These are phyloP conservation scores for Mobula birostris DNA, from an alignment of 2,113 vertebrate genomes.

Conservation along the genomic window DNA sequence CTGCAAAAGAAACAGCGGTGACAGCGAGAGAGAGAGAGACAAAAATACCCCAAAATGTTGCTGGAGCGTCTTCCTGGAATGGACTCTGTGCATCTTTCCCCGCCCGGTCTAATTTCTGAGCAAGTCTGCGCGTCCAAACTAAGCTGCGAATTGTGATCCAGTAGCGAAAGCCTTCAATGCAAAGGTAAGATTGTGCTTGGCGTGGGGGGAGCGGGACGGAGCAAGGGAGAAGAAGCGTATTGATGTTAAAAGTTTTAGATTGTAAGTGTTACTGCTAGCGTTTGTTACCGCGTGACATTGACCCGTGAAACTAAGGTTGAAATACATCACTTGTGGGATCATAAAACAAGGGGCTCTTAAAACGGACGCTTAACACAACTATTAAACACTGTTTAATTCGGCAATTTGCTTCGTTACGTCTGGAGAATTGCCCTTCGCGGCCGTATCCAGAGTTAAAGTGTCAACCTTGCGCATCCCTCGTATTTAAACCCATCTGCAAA, in stretches of 20 bases:
- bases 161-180: background rate
- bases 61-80: background rate
- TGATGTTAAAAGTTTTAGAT: background rate
- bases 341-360: background rate
- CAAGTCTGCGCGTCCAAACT: background rate
- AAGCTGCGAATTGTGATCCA: background rate
- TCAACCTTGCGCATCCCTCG: background rate
- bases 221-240: background rate
- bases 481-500: background rate
- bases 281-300: background rate
- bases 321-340: background rate
- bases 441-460: too few relatives aligned
- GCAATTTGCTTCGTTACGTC: background rate
- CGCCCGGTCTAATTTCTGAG: background rate
- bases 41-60: too few relatives aligned
- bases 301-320: background rate
- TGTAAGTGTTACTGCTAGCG: background rate
- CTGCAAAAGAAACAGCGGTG: background rate
- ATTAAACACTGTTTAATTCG: background rate
- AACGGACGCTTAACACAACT: background rate
- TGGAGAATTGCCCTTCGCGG: background rate
- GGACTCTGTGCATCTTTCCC: background rate
- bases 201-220: too few relatives aligned
- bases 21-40: too few relatives aligned
- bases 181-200: background rate